Conservation (phyloP, 2,113 vertebrate species). For the Eira barbara region DNA sequence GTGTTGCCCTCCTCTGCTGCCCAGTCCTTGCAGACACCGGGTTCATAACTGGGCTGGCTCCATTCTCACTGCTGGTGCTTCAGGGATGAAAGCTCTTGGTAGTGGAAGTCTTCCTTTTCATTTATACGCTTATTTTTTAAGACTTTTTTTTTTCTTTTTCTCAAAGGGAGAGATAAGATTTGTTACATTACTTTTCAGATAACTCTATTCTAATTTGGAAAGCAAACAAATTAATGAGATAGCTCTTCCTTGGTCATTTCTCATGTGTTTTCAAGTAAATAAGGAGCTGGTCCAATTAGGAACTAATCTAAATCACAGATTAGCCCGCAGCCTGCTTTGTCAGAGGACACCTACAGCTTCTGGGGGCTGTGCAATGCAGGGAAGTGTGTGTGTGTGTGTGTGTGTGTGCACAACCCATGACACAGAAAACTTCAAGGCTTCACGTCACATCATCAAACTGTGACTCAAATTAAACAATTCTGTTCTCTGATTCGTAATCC, state of each 20-base stretch:
- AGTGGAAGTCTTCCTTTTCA: background rate
- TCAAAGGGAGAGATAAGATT: background rate
- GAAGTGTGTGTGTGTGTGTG: background rate
- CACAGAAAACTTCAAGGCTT: background rate
- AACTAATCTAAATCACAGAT: background rate
- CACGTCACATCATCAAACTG: background rate
- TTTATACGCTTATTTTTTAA: background rate
- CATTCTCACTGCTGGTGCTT: background rate
- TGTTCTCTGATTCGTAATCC: background rate
- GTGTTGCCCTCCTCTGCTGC: too few relatives aligned
- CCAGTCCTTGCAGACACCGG: rapidly evolving
- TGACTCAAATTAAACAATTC: background rate
- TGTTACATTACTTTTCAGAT: background rate
- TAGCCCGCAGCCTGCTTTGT: background rate
- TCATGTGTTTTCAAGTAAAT: background rate
- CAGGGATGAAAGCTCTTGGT: background rate
- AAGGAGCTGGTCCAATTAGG: background rate
- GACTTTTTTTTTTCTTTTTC: background rate
- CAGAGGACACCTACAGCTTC: too few relatives aligned
- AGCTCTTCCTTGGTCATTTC: background rate
- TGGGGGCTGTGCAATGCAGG: background rate
- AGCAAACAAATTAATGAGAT: background rate
- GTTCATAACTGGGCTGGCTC: background rate
- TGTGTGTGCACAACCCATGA: background rate
- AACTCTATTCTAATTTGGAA: background rate